Percentiles rank a stretch among this genome's conserved stretches.
These are phyloP conservation scores for Erebia ligea DNA, from an alignment of 2,888 invertebrate species.

Conservation along the genomic window DNA sequence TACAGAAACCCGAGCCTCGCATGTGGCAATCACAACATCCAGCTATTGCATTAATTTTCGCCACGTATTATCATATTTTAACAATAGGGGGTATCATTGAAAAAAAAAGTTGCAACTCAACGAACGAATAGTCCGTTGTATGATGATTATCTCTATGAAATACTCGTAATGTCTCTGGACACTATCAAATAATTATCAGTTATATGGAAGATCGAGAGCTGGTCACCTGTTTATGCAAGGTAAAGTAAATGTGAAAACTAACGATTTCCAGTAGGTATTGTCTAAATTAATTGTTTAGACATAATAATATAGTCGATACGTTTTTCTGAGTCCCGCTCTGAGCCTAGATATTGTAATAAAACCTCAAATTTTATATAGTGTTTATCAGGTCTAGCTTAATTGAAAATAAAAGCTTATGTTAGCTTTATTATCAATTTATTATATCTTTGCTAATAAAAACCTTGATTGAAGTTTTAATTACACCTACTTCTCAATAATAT, in stretches of 20 bases:
- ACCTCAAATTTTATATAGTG: background rate
- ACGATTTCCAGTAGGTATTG: too few species aligned
- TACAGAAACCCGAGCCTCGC: slow-evolving; percentile 24
- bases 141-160: slow-evolving; percentile 31
- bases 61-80: slow-evolving; percentile 39
- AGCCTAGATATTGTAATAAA: background rate
- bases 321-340: too few species aligned
- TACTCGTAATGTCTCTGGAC: slow-evolving; percentile 32
- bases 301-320: too few species aligned
- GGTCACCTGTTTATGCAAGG: background rate
- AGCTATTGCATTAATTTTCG: slow-evolving; percentile 34
- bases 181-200: slow-evolving; percentile 44
- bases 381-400: too few species aligned
- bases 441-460: too few species aligned
- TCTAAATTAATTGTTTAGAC: too few species aligned
- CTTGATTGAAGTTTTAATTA: too few species aligned
- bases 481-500: too few species aligned
- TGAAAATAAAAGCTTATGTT: too few species aligned
- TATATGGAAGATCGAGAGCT: slow-evolving; percentile 15
- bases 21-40: slow-evolving; percentile 19
- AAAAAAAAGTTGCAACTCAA: slow-evolving; percentile 28
- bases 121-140: slow-evolving; percentile 9
- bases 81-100: slow-evolving; percentile 38
- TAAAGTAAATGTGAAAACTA: background rate
- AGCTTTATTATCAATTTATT: too few species aligned